Conservation (phyloP, 1,140 invertebrate genomes). For the Cyphomyrmex costatus region DNA sequence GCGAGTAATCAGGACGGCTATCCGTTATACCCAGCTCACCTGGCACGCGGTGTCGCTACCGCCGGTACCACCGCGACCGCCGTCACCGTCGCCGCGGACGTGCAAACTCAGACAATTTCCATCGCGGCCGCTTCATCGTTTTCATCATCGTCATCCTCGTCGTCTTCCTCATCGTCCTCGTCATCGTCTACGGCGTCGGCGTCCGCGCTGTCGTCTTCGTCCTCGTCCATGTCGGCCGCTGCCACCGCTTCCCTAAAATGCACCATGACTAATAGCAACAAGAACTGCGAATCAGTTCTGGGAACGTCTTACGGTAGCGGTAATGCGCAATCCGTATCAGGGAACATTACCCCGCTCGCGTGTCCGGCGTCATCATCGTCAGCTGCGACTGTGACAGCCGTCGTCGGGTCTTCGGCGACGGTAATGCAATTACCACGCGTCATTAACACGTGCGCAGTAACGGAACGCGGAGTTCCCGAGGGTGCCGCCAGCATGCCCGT, state of each 20-base stretch:
- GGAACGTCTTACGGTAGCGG: conserved; percentile 8
- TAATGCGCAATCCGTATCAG: background rate
- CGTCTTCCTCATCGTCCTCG: conserved; percentile 51
- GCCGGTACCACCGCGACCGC: background rate
- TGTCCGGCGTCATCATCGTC: conserved; percentile 82
- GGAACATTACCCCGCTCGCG: conserved; percentile 55
- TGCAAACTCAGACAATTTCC: conserved; percentile 80
- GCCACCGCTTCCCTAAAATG: conserved; percentile 9
- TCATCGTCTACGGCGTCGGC: conserved; percentile 46
- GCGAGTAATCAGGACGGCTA: conserved; percentile 52
- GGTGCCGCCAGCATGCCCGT: conserved; percentile 88
- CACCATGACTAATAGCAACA: background rate
- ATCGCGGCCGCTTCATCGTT: conserved; percentile 37
- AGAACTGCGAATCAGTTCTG: conserved; percentile 39
- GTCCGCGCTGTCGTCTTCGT: conserved; percentile 53
- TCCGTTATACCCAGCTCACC: conserved; percentile 30
- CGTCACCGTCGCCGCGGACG: conserved; percentile 62
- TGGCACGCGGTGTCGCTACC: background rate
- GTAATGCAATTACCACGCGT: conserved; percentile 76
- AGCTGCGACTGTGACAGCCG: conserved; percentile 53
- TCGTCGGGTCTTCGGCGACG: conserved; percentile 84
- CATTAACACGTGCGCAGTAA: conserved; percentile 81
- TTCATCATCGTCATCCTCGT: conserved; percentile 27
- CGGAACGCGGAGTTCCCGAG: conserved; percentile 89
- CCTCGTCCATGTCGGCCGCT: conserved; percentile 43